Base-by-base conservation (phyloP, 2,888 invertebrate genomes). In the Torymus texanus region DNA sequence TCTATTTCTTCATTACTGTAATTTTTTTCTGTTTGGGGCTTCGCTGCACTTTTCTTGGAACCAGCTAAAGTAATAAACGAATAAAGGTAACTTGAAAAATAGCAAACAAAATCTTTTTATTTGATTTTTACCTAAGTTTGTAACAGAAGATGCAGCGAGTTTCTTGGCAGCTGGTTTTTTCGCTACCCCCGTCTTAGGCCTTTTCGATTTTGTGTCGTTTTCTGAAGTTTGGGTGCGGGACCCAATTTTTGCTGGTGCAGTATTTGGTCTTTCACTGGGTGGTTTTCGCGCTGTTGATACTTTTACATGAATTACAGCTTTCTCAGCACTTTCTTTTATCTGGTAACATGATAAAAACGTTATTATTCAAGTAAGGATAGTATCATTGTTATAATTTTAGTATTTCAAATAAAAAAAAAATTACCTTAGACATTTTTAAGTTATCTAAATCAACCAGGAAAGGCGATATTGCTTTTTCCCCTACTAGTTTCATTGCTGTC, bases 291-390 rank as follows among this genome's bases (percentile, higher is more conserved):
- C 91, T 0, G 92, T 93, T 0, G 93, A 90, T 14, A 94, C 91
- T 90, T 96, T 96, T 3, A 95, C 94, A 83, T 94, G 92, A 78
- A 97, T 95, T 71, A 97, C 96, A 55, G 97, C 97, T 91, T 98
- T 98, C 71, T 98, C 98, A 84, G 95, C 95, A 86, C 94, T 96
- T 89, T 99, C 99, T 90, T 97, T 97, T 66, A 99, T 95, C 92
- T 91, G 81, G n/a, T 80, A 82, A 66, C 53, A 53, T 56, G 29
- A 61, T 53, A 62, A 79, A 16, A 21, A 77, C 8, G 41, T 41
- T 41, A 41, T 41, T 41, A 8, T 41, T 41, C 41, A 41, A 29
- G 8, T 29, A 29, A 8, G 8, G 10, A 41, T 41, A 29, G 29
- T 29, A 5, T 29, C 10, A 41, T 41, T 41, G 41, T 41, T 41